phyloP scores from a whole-genome alignment of 1,140 invertebrate genomes.

The Hestina assimilis region DNA sequence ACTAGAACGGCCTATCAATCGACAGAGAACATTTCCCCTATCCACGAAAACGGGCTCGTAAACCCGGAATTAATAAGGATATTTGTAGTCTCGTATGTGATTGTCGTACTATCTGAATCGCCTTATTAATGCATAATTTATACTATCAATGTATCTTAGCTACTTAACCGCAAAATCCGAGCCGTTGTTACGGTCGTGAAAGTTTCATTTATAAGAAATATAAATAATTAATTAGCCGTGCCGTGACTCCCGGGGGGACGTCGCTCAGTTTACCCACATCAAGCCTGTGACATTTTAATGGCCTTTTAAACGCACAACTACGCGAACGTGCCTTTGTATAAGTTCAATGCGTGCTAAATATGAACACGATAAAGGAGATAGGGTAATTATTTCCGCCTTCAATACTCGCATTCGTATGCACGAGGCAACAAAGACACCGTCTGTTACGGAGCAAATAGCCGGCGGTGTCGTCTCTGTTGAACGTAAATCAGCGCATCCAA shows the following conservation, averaged over 20 bases:
- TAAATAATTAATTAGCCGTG: constrained; percentile 61
- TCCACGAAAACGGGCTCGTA: constrained; percentile 29
- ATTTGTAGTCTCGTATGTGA: constrained; percentile 44
- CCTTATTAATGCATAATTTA: constrained; percentile 17
- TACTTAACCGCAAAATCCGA: constrained; percentile 25
- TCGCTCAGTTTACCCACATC: constrained; percentile 52
- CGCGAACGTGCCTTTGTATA: constrained; percentile 35
- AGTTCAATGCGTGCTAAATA: constrained; percentile 34
- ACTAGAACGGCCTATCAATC: constrained; percentile 29
- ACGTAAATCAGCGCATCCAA: constrained; percentile 58
- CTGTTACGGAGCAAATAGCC: constrained; percentile 46
- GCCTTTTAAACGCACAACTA: constrained; percentile 56
- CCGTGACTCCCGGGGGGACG: constrained; percentile 32
- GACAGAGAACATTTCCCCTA: constrained; percentile 22
- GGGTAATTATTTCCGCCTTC: constrained; percentile 56
- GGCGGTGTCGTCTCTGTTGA: constrained; percentile 36
- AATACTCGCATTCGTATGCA: constrained; percentile 46
- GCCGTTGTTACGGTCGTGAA: constrained; percentile 16
- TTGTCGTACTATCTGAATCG: constrained; percentile 18
- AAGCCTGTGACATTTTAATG: constrained; percentile 65
- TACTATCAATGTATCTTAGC: neutral
- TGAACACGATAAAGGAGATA: constrained; percentile 39
- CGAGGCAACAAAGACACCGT: constrained; percentile 42
- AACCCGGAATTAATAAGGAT: constrained; percentile 50
- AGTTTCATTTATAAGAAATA: constrained; percentile 50